phyloP scores from a whole-genome alignment of 2,113 vertebrate species.

The Arothron firmamentum region DNA sequence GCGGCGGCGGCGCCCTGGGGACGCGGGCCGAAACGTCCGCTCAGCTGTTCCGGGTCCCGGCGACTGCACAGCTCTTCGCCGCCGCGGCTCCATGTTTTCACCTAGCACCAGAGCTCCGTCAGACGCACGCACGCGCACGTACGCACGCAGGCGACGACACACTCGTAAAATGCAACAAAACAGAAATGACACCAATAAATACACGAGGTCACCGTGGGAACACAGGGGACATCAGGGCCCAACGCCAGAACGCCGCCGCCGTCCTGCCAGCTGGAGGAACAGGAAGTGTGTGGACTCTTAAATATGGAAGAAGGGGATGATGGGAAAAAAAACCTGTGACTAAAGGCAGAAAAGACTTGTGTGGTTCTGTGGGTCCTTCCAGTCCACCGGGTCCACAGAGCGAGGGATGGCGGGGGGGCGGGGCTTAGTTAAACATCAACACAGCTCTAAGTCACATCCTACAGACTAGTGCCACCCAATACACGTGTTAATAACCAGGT shows the following conservation, averaged over 20 bases:
- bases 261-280: constrained; percentile 36
- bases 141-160: constrained; percentile 38
- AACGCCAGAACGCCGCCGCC: constrained; percentile 33
- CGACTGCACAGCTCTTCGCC: background rate
- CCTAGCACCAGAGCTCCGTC: constrained; percentile 67
- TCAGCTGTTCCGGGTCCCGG: too few relatives aligned
- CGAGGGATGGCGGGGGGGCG: constrained; percentile 13
- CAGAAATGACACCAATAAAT: constrained; percentile 71
- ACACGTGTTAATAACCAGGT: constrained; percentile 67
- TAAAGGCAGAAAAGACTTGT: constrained; percentile 42
- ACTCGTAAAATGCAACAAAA: constrained; percentile 59
- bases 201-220: constrained; percentile 50
- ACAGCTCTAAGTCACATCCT: constrained; percentile 71
- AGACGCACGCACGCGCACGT: constrained; percentile 19
- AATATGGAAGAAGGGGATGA: constrained; percentile 33
- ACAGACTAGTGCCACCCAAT: constrained; percentile 71
- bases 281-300: constrained; percentile 6
- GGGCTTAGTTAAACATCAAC: constrained; percentile 53
- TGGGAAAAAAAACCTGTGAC: constrained; percentile 25
- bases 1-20: too few relatives aligned
- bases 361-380: constrained; percentile 46
- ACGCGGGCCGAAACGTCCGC: too few relatives aligned
- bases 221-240: constrained; percentile 39
- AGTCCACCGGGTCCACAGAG: constrained; percentile 45
- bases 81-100: constrained; percentile 18